Percentiles rank a stretch among this genome's conserved stretches.
phyloP scores from a whole-genome alignment of 2,797 vertebrate genomes.

The Phrynocephalus forsythii region DNA sequence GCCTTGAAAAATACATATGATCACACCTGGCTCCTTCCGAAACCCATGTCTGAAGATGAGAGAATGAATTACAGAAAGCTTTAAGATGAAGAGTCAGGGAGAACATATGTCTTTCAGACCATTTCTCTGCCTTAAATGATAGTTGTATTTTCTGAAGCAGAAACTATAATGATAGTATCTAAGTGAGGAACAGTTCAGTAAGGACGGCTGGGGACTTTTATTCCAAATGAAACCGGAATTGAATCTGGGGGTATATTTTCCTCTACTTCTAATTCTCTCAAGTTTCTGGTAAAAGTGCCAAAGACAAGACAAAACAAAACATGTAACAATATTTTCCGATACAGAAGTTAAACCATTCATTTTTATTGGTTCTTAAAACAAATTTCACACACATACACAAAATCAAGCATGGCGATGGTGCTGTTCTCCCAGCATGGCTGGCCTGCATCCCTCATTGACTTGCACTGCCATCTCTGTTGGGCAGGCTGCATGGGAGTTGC shows the following conservation, averaged over 20 bases:
- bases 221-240: constrained; percentile 63
- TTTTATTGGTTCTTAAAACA: constrained; percentile 37
- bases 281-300: constrained; percentile 45
- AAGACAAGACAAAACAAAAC: constrained; percentile 29
- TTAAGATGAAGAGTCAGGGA: constrained; percentile 54
- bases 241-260: constrained; percentile 42
- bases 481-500: background rate
- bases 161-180: constrained; percentile 64
- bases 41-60: constrained; percentile 67
- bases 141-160: constrained; percentile 68
- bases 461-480: background rate
- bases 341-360: background rate
- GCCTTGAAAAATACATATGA: constrained; percentile 79
- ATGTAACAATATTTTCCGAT: constrained; percentile 11
- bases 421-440: background rate
- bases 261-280: constrained; percentile 25
- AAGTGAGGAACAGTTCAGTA: constrained; percentile 48
- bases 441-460: background rate
- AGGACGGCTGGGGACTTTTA: constrained; percentile 58
- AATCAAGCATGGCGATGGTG: background rate
- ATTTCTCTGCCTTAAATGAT: constrained; percentile 69
- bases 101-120: constrained; percentile 63
- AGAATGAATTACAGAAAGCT: constrained; percentile 72
- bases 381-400: background rate
- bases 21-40: constrained; percentile 73